These are phyloP conservation scores for Agapornis roseicollis DNA, from an alignment of 2,113 vertebrate genomes.

Conservation along the genomic window DNA sequence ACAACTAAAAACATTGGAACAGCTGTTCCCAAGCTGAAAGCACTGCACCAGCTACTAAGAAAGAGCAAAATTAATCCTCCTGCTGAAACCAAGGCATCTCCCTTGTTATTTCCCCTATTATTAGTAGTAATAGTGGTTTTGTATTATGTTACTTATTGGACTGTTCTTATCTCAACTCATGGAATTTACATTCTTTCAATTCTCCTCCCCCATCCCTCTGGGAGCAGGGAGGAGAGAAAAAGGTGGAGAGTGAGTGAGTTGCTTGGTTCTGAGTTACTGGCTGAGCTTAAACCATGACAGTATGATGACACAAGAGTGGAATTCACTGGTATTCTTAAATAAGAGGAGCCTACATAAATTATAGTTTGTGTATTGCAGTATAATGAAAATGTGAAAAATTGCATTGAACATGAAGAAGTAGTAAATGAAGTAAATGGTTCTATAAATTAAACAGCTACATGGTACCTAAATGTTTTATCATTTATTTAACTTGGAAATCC, in stretches of 20 bases:
- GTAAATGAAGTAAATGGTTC: neutral
- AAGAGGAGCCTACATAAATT: neutral
- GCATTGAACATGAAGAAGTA: neutral
- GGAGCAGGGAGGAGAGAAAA: neutral
- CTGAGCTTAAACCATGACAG: neutral
- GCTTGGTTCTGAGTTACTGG: neutral
- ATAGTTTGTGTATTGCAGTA: neutral
- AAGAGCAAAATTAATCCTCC: no score
- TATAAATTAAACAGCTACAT: neutral
- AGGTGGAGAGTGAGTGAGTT: neutral
- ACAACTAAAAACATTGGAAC: no score
- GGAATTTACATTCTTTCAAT: neutral
- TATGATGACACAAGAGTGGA: neutral
- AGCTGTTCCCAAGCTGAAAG: no score
- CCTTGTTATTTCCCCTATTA: neutral
- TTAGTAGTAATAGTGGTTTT: neutral
- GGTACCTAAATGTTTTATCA: neutral
- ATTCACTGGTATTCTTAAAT: neutral
- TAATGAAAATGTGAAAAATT: neutral
- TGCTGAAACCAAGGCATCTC: no score
- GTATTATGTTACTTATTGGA: neutral
- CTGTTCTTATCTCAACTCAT: neutral
- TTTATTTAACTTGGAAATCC: neutral
- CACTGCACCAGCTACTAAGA: no score
- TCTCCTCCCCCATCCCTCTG: neutral